A percentile compares a stretch with the other conserved stretches of the same genome.
These are phyloP conservation scores for Liasis olivaceus DNA, from an alignment of 2,797 vertebrate species.

Conservation along the genomic window DNA sequence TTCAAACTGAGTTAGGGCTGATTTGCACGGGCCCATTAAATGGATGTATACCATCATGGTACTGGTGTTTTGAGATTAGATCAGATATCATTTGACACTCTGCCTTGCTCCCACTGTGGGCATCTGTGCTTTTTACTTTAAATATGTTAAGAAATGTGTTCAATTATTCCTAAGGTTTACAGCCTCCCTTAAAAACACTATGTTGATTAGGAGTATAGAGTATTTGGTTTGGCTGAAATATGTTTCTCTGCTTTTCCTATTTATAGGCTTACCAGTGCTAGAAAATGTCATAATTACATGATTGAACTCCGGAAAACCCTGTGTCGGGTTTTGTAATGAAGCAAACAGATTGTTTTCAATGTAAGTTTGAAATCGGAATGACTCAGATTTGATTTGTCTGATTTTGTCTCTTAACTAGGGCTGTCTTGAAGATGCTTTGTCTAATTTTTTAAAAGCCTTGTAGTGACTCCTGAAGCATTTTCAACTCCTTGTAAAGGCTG, in stretches of 20 bases:
- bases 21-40: too few relatives aligned
- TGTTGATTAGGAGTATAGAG: conserved; percentile 31
- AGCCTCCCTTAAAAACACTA: neutral
- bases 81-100: neutral
- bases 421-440: neutral
- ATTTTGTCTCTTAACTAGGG: conserved; percentile 55
- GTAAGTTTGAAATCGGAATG: conserved; percentile 15
- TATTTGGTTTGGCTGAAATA: conserved; percentile 44
- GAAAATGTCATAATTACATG: conserved; percentile 27
- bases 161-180: neutral
- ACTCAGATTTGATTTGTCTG: conserved; percentile 59
- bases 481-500: too few relatives aligned
- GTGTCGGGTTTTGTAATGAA: conserved; percentile 59
- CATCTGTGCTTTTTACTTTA: neutral
- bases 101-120: neutral
- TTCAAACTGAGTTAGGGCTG: too few relatives aligned
- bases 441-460: too few relatives aligned
- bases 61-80: too few relatives aligned
- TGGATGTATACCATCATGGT: too few relatives aligned
- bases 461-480: too few relatives aligned
- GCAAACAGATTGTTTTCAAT: conserved; percentile 21
- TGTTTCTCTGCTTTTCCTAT: conserved; percentile 28
- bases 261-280: neutral
- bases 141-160: neutral
- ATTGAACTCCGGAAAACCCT: conserved; percentile 38